A percentile compares a stretch with the other conserved stretches of the same genome.
Conservation (phyloP, 35 echinoderm and acorn worm genomes). For the Nesometra sesokonis region DNA sequence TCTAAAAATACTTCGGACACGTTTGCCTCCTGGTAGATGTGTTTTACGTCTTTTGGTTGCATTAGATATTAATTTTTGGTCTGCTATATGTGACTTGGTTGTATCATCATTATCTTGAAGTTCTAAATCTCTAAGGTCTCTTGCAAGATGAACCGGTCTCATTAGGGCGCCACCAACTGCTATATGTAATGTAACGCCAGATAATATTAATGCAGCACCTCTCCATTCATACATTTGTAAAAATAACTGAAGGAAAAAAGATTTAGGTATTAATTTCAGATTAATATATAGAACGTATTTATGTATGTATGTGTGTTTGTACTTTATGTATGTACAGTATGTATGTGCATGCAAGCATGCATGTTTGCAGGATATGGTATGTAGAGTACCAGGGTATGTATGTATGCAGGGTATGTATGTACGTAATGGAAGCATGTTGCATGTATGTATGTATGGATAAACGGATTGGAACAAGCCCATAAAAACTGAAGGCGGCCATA, state of each 20-base stretch:
- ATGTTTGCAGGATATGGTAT: too few species aligned
- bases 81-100: neutral
- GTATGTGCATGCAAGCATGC: too few species aligned
- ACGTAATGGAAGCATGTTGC: too few species aligned
- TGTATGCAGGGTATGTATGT: too few species aligned
- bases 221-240: neutral
- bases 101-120: neutral
- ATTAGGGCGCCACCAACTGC: neutral
- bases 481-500: too few species aligned
- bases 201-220: neutral
- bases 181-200: neutral
- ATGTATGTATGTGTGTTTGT: too few species aligned
- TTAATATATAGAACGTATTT: too few species aligned
- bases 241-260: neutral
- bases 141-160: neutral
- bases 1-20: neutral
- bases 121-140: neutral
- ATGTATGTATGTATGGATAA: too few species aligned
- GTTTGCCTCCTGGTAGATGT: neutral
- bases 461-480: too few species aligned
- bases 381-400: too few species aligned
- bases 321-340: too few species aligned
- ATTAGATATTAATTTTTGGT: neutral
- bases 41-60: neutral
- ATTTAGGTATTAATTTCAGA: too few species aligned